Base-by-base conservation (phyloP, 2,888 invertebrate species). In the Syrphus vitripennis region DNA sequence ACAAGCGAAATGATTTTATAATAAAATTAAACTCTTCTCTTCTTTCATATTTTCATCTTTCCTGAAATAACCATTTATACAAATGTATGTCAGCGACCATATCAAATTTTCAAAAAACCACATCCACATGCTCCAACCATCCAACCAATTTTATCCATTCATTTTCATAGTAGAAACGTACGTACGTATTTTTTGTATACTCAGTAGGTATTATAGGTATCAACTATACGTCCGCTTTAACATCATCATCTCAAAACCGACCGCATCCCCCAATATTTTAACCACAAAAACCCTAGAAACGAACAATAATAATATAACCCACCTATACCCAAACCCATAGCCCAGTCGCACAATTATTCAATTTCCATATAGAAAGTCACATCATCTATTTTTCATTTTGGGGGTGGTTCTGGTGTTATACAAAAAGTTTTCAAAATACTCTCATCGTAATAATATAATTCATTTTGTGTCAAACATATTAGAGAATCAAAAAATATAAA, bases 101-200 rank as follows among this genome's bases (percentile, higher is more conserved):
- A 65, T 65, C 29, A 45, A 65, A 65, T 65, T 65, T 65, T 65
- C 19, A 16, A 34, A 63, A 65, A 63, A 40, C 65, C 65, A 65
- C 45, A 45, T 65, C 63, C 45, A n/a, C n/a, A 65, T 65, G 65
- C 45, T 42, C 63, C 14, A 45, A 19, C 40, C 45, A 29, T 19
- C 16, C 19, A 59, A 37, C 59, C 59, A 37, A n/a, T n/a, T 48
- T 21, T 10, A 10, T 34, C 10, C 34, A 34, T 34, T 34, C 10
- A 31, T 31, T 45, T 19, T 19, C 19, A 45, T 19, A 55, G n/a
- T n/a, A n/a, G n/a, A n/a, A n/a, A n/a, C n/a, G n/a, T n/a, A n/a
- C n/a, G n/a, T n/a, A n/a, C n/a, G n/a, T n/a, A n/a, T n/a, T n/a
- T n/a, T n/a, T n/a, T n/a, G 42, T 6, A 14, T 50, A 26, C 9